Evolutionary conservation across 2,113 vertebrate genomes (phyloP).

Genomic region (Pantherophis guttatus): DNA sequence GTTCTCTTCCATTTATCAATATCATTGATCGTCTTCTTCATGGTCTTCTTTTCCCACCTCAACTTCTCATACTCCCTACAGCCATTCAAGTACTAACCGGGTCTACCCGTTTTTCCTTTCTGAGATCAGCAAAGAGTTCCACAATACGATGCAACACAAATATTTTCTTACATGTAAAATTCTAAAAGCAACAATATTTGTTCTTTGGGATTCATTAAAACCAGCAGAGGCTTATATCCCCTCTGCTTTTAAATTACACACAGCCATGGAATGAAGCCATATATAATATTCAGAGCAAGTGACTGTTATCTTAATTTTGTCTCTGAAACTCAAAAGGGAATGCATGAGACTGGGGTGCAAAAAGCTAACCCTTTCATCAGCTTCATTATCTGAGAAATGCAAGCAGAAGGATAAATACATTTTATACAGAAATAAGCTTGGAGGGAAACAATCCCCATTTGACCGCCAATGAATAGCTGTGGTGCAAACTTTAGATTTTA

Average conservation of each 20-base stretch:
- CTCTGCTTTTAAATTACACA: not conserved
- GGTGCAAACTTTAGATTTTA: not conserved
- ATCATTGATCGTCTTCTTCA: not conserved
- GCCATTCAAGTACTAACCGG: not conserved
- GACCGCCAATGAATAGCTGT: conserved; percentile 29
- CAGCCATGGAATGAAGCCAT: not conserved
- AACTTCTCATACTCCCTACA: not conserved
- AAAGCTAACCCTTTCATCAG: not conserved
- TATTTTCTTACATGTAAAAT: not conserved
- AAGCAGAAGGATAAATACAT: not conserved
- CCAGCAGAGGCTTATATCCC: not conserved
- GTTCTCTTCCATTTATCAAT: not conserved
- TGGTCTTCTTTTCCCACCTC: not conserved
- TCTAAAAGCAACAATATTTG: not conserved
- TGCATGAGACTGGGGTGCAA: not conserved
- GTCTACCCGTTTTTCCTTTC: not conserved
- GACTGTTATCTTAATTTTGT: not conserved
- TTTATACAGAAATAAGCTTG: not conserved
- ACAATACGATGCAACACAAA: not conserved
- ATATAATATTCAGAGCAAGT: not conserved
- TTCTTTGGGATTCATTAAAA: not conserved
- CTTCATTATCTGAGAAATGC: not conserved
- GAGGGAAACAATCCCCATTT: conserved; percentile 13
- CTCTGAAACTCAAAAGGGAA: not conserved
- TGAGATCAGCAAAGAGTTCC: not conserved